A percentile compares a stretch with the other conserved stretches of the same genome.
phyloP scores from a whole-genome alignment of 2,797 vertebrate genomes.

The Chaetophractus vellerosus region DNA sequence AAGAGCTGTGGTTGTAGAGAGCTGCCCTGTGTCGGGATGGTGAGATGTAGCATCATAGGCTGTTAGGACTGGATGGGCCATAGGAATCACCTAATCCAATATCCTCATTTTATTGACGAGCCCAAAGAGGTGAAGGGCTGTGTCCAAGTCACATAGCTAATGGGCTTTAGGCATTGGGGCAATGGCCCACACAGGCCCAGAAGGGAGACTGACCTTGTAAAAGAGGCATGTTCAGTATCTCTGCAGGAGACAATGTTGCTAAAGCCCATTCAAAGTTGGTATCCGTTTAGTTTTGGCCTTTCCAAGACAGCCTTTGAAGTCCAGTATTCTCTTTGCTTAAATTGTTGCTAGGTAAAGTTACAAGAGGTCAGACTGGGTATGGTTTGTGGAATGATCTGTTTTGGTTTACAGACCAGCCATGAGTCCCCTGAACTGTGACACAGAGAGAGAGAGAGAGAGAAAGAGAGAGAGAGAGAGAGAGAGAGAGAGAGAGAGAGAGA shows the following conservation, averaged over 20 bases:
- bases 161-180: neutral
- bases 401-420: constrained; percentile 68
- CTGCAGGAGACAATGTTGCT: neutral
- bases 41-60: neutral
- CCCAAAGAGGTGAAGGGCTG: neutral
- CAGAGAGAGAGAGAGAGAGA: neutral
- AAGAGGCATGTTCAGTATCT: neutral
- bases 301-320: neutral
- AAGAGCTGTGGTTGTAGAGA: neutral
- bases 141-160: neutral
- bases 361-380: constrained; percentile 60
- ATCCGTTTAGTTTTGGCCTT: neutral
- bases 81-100: neutral
- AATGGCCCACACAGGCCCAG: neutral
- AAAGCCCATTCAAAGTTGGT: neutral
- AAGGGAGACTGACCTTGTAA: neutral
- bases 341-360: neutral
- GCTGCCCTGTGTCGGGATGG: rapidly evolving
- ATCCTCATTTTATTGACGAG: neutral
- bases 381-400: constrained; percentile 50
- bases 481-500: constrained; percentile 40
- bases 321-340: neutral
- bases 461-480: neutral
- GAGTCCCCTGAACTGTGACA: constrained; percentile 78
- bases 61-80: neutral